phyloP scores from a whole-genome alignment of 2,797 vertebrate species.

The Pyrocephalus nanus region DNA sequence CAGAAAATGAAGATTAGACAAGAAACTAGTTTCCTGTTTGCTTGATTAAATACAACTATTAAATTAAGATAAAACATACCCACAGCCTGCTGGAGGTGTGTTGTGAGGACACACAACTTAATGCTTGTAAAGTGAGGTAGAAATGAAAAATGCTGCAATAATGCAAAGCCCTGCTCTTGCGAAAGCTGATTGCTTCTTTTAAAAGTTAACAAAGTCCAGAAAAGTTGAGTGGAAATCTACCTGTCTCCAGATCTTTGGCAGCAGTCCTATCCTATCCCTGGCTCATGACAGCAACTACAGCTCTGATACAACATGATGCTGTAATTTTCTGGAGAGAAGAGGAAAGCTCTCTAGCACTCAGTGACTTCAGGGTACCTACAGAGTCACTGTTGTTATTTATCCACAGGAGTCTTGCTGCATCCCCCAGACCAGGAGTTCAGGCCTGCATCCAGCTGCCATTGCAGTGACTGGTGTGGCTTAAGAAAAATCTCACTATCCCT shows the following conservation, averaged over 20 bases:
- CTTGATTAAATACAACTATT: background rate
- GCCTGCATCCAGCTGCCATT: background rate
- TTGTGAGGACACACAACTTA: background rate
- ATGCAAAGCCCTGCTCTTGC: background rate
- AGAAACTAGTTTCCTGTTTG: conserved; percentile 14
- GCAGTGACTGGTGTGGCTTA: background rate
- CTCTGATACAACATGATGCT: background rate
- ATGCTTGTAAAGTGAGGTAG: background rate
- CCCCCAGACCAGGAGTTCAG: background rate
- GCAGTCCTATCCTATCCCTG: background rate
- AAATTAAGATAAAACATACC: background rate
- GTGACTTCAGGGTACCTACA: background rate
- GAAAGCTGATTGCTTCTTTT: background rate
- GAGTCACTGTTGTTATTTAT: background rate
- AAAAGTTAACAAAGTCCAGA: background rate
- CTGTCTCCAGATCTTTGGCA: background rate
- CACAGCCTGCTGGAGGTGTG: background rate
- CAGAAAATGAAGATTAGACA: conserved; percentile 4
- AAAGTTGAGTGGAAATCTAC: background rate
- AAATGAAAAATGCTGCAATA: background rate
- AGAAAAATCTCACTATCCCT: background rate
- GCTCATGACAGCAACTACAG: background rate
- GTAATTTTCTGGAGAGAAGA: background rate
- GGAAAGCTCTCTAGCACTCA: background rate
- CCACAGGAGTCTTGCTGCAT: background rate